These are phyloP conservation scores for Rhagium mordax DNA, from an alignment of 2,888 invertebrate species.

Conservation along the genomic window DNA sequence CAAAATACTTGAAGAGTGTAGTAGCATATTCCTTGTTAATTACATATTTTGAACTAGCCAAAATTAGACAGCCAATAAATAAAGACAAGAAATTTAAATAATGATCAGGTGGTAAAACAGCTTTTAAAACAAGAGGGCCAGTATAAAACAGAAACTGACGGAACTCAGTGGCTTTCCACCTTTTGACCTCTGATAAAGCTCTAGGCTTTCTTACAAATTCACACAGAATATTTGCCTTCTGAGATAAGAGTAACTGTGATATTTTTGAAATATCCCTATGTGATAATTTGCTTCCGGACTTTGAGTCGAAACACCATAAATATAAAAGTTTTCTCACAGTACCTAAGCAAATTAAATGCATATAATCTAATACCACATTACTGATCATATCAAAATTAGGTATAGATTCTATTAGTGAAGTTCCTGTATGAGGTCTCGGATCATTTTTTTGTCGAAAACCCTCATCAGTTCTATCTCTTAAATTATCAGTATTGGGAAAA, in stretches of 20 bases:
- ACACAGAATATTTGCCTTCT: conserved; percentile 27
- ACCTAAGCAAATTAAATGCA: conserved; percentile 49
- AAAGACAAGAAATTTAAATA: conserved; percentile 50
- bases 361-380: conserved; percentile 36
- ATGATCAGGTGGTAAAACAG: conserved; percentile 24
- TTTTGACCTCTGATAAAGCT: conserved; percentile 12
- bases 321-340: conserved; percentile 48
- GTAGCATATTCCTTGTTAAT: conserved; percentile 22
- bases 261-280: conserved; percentile 32
- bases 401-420: conserved; percentile 29
- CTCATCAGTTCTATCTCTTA: conserved; percentile 27
- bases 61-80: conserved; percentile 47
- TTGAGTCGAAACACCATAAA: conserved; percentile 36
- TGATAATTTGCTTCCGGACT: conserved; percentile 37
- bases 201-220: conserved; percentile 53
- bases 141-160: conserved; percentile 29
- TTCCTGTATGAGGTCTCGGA: conserved; percentile 28
- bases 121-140: too few relatives aligned
- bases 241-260: conserved; percentile 28
- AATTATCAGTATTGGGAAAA: conserved; percentile 33
- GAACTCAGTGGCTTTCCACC: conserved; percentile 25
- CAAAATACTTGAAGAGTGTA: conserved; percentile 47
- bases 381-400: conserved; percentile 15
- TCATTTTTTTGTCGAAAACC: conserved; percentile 24
- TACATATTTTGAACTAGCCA: conserved; percentile 35